phyloP scores from a whole-genome alignment of 1,140 invertebrate species.

The Pygmarrhopalites habei region DNA sequence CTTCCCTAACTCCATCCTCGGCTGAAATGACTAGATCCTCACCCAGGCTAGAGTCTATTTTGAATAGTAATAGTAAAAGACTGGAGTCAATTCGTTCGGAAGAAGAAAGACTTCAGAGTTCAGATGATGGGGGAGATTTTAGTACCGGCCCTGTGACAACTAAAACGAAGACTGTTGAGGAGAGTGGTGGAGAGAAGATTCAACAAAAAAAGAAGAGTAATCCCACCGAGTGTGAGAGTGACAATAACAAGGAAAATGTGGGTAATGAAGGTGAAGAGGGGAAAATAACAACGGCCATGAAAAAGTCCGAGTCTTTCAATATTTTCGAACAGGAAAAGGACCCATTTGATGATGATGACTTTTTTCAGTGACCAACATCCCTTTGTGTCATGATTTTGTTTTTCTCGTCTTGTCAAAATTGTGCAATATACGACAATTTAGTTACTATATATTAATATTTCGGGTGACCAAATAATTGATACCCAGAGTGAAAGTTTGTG shows the following conservation, averaged over 20 bases:
- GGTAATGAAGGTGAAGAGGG: neutral
- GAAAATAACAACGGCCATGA: conserved; percentile 23
- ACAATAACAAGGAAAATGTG: neutral
- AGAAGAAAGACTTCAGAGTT: conserved; percentile 24
- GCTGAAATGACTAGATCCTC: neutral
- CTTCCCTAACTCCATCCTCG: conserved; percentile 2
- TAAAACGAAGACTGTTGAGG: neutral
- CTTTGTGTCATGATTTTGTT: too few species aligned
- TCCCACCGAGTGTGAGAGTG: conserved; percentile 8
- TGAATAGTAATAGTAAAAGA: conserved; percentile 9
- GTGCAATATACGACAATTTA: too few species aligned
- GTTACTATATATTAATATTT: too few species aligned
- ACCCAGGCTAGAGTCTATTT: neutral
- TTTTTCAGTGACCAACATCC: conserved; percentile 25
- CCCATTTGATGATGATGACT: conserved; percentile 39
- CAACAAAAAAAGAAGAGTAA: neutral
- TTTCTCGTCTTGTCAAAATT: too few species aligned
- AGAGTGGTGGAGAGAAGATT: neutral
- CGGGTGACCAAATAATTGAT: too few species aligned
- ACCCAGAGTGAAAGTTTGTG: too few species aligned
- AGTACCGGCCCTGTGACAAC: neutral
- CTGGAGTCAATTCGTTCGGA: conserved; percentile 35
- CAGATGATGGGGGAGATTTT: conserved; percentile 14
- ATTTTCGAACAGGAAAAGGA: conserved; percentile 35
- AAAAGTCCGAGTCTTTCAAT: conserved; percentile 38